Conservation (phyloP, 2,888 invertebrate species). For the Conops quadrifasciatus region DNA sequence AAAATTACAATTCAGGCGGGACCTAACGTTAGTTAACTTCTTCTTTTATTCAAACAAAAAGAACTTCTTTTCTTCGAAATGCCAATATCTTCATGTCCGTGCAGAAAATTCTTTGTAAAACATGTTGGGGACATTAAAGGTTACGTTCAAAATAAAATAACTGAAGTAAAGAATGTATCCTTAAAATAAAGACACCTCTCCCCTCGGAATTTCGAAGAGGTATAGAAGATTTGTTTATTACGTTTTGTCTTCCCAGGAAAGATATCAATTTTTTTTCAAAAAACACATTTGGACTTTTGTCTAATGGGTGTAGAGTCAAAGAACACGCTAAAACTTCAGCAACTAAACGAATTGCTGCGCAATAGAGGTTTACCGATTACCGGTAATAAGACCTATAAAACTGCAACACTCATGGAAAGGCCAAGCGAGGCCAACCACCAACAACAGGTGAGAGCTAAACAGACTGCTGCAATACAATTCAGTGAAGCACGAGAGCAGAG, state of each 20-base stretch:
- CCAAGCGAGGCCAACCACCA: neutral
- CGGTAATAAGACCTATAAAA: constrained; percentile 12
- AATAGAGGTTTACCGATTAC: neutral
- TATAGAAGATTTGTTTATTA: no score
- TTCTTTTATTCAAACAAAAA: neutral
- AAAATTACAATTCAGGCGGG: neutral
- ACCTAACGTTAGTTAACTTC: neutral
- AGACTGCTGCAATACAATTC: neutral
- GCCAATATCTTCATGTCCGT: no score
- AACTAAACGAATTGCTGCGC: constrained; percentile 2
- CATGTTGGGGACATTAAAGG: no score
- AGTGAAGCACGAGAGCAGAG: neutral
- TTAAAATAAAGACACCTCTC: no score
- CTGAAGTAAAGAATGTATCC: no score
- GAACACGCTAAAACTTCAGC: neutral
- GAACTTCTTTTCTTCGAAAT: no score
- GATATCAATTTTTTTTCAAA: no score
- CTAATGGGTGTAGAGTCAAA: no score
- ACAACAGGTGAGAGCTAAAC: neutral
- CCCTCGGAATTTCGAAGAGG: no score
- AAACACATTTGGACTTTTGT: no score
- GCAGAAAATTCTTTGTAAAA: no score
- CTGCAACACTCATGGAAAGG: neutral
- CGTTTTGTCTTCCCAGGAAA: no score
- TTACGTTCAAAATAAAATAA: neutral